Base-by-base conservation (phyloP, 2,797 vertebrate species). In the Peromyscus nudipes region DNA sequence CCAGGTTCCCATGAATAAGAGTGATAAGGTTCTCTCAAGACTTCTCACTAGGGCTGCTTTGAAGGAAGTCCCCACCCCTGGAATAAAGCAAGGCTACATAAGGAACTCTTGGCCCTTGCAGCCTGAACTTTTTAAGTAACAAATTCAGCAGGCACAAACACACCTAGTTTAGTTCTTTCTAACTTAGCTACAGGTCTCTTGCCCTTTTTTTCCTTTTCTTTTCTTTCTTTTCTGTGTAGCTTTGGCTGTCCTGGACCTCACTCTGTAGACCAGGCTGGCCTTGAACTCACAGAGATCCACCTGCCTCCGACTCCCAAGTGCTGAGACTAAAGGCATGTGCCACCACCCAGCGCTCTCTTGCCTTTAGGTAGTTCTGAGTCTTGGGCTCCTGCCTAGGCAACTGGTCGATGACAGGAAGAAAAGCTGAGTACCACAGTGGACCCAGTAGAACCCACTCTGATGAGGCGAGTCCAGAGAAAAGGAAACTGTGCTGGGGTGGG, bases 331-430 rank as follows among this genome's bases (percentile, higher is more conserved):
- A 75, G 71, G 37, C 21, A 0, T 25, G 37, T 2, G 8, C 69
- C n/a, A 71, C 69, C 69, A 71, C 8, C n/a, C 8, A 69, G 67
- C 0, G 7, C 73, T 40, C 90, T 90, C 71, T 25, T 83, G 25
- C 76, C 90, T 97, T 96, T 96, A 34, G 92, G 85, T 65, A 97
- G 69, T 62, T 89, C 52, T 27, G 55, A 71, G 90, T 80, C 89
- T 75, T 88, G 96, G 55, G 75, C 82, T 13, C 65, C 75, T 34
- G 57, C 57, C 67, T 43, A 87, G 89, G 86, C 94, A 87, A 91
- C 75, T 64, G 60, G 14, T 75, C 62, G 27, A 93, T n/a, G 31
- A 77, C 77, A 89, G 67, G n/a, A 77, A 91, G 21, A n/a, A 71
- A 97, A 75, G n/a, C 29, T 49, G 46, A 37, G 60, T 17, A 6